Evolutionary conservation across 2,797 vertebrate species (phyloP), one percentile per base, ranked within the genome.

Genomic region (Galago senegalensis): DNA sequence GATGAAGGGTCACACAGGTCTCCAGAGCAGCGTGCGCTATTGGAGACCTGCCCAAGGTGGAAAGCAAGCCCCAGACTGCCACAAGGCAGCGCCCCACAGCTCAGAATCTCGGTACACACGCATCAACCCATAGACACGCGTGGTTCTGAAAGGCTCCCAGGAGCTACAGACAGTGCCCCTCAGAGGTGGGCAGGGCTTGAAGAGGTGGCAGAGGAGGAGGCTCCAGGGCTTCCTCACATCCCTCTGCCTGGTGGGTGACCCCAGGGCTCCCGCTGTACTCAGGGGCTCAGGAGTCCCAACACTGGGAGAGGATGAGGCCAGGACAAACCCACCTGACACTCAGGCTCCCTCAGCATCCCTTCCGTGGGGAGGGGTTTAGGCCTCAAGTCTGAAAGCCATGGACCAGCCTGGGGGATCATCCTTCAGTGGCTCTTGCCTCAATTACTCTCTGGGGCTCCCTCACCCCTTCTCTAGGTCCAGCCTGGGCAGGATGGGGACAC

Each of bases 191-290:
- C 2, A 0, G 16, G 53, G 69, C 7, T 27, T 7, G 69, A 25
- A 7, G 40, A 31, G 29, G 27, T 3, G 37, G 0, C 4, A 37
- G 21, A 21, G 10, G 40, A 40, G 40, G 1, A 2, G 7, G 40
- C 27, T 20, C 13, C 1, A 16, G 72, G 0, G 25, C 7, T 49
- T 4, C 0, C 69, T 14, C 0, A 10, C 21, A 0, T 1, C 17
- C 27, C 34, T 70, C 37, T 29, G 43, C 20, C n/a, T 14, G 60
- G 21, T 34, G 40, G 34, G 2, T 0, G 70, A 27, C 10, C 40
- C 46, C 10, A 5, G 34, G 60, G 5, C 18, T 10, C 17, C 5
- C 10, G 56, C 60, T 58, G 60, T 1, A 20, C 67, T 17, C 43
- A 43, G 70, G 25, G 4, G 34, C 13, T 70, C 29, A 20, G 16